phyloP scores from a whole-genome alignment of 2,797 vertebrate genomes.

The Sebastes cheni region DNA sequence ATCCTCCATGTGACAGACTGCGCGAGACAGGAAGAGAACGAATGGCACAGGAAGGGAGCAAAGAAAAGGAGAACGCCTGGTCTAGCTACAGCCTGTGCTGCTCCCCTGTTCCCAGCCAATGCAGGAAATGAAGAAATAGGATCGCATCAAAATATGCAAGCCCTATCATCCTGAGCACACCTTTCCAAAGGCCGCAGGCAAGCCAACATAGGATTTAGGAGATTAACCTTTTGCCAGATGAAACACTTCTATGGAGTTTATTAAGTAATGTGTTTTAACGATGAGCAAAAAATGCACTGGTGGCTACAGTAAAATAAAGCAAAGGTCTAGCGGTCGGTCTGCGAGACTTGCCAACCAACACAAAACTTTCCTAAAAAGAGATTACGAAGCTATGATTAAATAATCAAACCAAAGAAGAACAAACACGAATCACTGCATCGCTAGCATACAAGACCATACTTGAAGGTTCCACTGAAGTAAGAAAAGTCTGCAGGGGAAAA shows the following conservation, averaged over 20 bases:
- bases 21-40: conserved; percentile 39
- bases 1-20: conserved; percentile 66
- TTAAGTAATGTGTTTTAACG: conserved; percentile 56
- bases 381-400: conserved; percentile 9
- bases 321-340: not conserved
- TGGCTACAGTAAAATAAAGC: conserved; percentile 26
- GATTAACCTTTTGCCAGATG: conserved; percentile 60
- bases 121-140: conserved; percentile 86
- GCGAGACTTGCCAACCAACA: conserved; percentile 7
- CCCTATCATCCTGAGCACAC: conserved; percentile 71
- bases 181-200: conserved; percentile 69
- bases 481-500: not conserved
- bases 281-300: conserved; percentile 19
- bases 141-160: conserved; percentile 82
- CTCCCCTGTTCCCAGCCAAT: conserved; percentile 70
- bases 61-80: conserved; percentile 55
- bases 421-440: not conserved
- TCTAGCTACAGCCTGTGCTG: conserved; percentile 62
- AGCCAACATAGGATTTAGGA: conserved; percentile 50
- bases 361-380: not conserved
- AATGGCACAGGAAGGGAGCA: conserved; percentile 42
- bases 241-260: conserved; percentile 53
- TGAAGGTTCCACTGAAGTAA: not conserved
- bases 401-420: conserved; percentile 6
- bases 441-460: not conserved